Base-by-base conservation (phyloP, 2,888 invertebrate genomes). In the Netelia inedita region DNA sequence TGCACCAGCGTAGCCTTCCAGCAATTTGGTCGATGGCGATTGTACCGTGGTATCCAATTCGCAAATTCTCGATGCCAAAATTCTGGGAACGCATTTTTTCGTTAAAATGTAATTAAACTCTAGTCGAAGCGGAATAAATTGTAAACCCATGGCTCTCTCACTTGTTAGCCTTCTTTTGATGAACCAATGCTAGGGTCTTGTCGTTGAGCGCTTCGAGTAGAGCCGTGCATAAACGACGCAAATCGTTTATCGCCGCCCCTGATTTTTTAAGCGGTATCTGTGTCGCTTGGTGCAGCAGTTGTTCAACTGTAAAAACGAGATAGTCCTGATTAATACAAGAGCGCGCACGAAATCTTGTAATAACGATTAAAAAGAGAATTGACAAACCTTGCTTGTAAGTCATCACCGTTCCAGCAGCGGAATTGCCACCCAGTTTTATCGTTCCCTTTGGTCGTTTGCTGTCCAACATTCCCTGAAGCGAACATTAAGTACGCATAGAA, bases 161-260 rank as follows among this genome's bases (percentile, higher is more conserved):
- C 91, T 91, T 94, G 93, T 98, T 98, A 5, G 98, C 97, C 94
- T 97, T 97, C 90, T 97, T 96, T 90, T 98, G 98, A 94, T 98
- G 98, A 85, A 96, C 96, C 41, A 98, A 94, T 0, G 98, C 98
- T 82, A 97, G 94, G 69, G 96, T 97, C 94, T 98, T 98, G 92
- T 98, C 98, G 93, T 97, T 97, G 53, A 98, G 94, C 66, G 97
- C 96, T 92, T 98, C 98, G 89, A 98, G 94, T 55, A 98, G 94
- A 6, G 97, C 97, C 73, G 96, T 94, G 87, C 97, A 97, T 19
- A 98, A 94, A 1, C 97, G 96, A 89, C 97, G 96, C 61, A 98
- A 94, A 93, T 98, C 98, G 14, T 96, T 95, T 85, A 97, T 95
- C 1, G 97, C 97, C 87, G 96, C 95, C 11, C 95, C 95, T 87